Conservation (phyloP, 2,113 vertebrate genomes). For the Platysteira castanea region DNA sequence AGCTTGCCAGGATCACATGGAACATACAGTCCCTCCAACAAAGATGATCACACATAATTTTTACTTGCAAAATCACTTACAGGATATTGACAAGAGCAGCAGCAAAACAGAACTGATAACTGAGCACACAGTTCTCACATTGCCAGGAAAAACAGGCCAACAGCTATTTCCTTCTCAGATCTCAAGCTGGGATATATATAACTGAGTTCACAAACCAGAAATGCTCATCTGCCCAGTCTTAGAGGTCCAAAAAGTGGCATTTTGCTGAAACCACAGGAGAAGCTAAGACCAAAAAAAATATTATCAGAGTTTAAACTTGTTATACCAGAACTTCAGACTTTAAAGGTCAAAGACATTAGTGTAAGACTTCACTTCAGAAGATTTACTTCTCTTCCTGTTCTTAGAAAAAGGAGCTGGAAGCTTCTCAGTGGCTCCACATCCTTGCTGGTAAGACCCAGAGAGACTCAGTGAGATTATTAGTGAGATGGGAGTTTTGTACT, state of each 20-base stretch:
- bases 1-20: background rate
- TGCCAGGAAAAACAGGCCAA: background rate
- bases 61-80: background rate
- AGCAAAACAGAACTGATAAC: background rate
- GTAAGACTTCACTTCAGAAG: background rate
- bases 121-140: background rate
- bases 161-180: background rate
- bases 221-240: background rate
- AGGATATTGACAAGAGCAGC: background rate
- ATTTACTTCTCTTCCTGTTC: background rate
- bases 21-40: background rate
- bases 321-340: background rate
- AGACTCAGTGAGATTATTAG: background rate
- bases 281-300: background rate
- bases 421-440: accelerated
- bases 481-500: background rate
- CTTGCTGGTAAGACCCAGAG: background rate
- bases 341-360: background rate
- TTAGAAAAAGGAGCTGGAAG: background rate
- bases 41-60: background rate
- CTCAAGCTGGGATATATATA: background rate
- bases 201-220: background rate
- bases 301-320: background rate
- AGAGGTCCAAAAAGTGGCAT: background rate
- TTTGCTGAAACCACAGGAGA: background rate